A percentile compares a stretch with the other conserved stretches of the same genome.
Conservation (phyloP, 2,888 invertebrate species). For the Synergus gifuensis region DNA sequence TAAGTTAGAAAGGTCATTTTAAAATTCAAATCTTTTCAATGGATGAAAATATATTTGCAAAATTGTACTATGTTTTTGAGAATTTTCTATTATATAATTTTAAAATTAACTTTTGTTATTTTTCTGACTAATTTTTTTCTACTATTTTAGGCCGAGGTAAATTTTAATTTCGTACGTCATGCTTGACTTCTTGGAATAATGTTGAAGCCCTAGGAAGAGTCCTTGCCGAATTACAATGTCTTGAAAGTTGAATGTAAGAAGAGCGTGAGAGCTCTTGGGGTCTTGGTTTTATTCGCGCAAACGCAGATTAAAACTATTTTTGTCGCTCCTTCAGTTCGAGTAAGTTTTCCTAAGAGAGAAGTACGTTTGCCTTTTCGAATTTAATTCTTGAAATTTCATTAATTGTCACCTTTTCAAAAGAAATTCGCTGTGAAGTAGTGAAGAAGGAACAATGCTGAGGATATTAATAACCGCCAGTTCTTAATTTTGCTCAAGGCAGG, state of each 20-base stretch:
- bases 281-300: conserved; percentile 1
- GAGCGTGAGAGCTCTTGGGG: conserved; percentile 2
- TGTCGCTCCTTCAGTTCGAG: neutral
- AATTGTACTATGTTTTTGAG: neutral
- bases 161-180: neutral
- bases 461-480: neutral
- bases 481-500: neutral
- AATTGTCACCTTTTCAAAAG: neutral
- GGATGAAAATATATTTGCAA: neutral
- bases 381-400: neutral
- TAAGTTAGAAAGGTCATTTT: neutral
- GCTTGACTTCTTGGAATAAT: neutral
- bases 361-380: neutral
- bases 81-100: neutral
- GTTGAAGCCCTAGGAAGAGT: neutral
- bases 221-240: neutral
- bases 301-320: conserved; percentile 35
- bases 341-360: neutral
- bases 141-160: neutral
- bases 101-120: neutral
- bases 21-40: neutral
- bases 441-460: neutral
- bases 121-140: neutral
- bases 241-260: neutral
- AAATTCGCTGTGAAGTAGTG: neutral